Evolutionary conservation across 2,888 invertebrate species (phyloP).

Genomic region (Clitarchus hookeri): DNA sequence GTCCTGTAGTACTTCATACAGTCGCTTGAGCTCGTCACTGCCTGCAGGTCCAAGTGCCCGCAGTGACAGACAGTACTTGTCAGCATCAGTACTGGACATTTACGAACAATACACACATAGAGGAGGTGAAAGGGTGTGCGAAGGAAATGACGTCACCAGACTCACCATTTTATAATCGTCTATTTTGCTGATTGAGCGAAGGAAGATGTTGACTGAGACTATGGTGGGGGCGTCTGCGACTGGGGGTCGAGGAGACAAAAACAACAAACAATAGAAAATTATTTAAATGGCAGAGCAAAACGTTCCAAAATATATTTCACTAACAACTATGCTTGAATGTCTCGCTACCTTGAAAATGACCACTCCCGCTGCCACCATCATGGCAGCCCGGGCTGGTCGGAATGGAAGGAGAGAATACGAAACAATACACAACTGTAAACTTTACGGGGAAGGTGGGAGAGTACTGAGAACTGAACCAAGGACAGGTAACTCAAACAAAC

Average conservation of each 20-base stretch:
- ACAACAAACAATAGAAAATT: conserved; percentile 35
- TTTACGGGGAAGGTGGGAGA: not conserved
- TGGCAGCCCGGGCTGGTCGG: not conserved
- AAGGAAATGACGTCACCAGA: conserved; percentile 52
- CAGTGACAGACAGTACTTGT: not conserved
- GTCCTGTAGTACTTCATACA: no score
- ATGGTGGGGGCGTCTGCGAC: conserved; percentile 81
- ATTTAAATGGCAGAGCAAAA: conserved; percentile 30
- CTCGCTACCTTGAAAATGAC: not conserved
- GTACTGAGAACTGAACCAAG: conserved; percentile 5
- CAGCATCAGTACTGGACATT: not conserved
- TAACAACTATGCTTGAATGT: not conserved
- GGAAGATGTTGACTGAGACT: conserved; percentile 93
- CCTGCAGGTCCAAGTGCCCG: not conserved
- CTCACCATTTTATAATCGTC: conserved; percentile 99
- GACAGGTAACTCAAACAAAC: not conserved
- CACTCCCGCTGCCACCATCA: not conserved
- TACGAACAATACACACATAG: conserved; percentile 2
- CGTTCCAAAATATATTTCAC: not conserved
- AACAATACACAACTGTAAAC: not conserved
- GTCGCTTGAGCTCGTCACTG: no score
- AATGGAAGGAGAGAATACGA: not conserved
- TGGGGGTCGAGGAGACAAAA: conserved; percentile 42
- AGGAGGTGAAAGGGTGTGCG: not conserved
- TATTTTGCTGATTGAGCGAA: conserved; percentile 98